phyloP scores from a whole-genome alignment of 2,797 vertebrate species.

The Poecilia picta region DNA sequence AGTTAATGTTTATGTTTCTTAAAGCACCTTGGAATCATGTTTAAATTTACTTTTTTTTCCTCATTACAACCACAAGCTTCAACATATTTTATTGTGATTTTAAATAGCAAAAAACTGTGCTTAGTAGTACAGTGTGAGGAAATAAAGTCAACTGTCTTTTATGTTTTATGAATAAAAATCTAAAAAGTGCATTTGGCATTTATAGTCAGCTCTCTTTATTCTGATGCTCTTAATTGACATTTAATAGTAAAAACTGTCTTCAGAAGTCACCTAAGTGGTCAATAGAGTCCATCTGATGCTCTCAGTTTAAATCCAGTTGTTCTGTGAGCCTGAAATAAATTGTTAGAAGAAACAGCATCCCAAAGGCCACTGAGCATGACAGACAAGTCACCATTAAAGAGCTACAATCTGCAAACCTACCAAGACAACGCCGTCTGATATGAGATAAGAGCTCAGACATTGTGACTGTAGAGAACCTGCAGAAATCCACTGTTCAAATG shows the following conservation, averaged over 20 bases:
- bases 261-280: neutral
- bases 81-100: neutral
- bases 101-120: neutral
- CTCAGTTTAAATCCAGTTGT: neutral
- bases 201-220: neutral
- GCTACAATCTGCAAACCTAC: neutral
- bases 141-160: neutral
- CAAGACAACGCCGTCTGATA: neutral
- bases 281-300: neutral
- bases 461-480: neutral
- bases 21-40: neutral
- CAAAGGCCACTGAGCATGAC: neutral
- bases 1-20: conserved; percentile 3
- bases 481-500: neutral
- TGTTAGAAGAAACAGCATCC: neutral
- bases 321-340: neutral
- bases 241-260: neutral
- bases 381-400: neutral
- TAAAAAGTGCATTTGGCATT: neutral
- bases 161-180: neutral
- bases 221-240: neutral
- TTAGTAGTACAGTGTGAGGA: neutral
- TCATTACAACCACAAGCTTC: neutral
- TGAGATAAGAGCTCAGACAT: neutral
- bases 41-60: neutral